Conservation (phyloP, 2,888 invertebrate species). For the Drosophila fungiperda region DNA sequence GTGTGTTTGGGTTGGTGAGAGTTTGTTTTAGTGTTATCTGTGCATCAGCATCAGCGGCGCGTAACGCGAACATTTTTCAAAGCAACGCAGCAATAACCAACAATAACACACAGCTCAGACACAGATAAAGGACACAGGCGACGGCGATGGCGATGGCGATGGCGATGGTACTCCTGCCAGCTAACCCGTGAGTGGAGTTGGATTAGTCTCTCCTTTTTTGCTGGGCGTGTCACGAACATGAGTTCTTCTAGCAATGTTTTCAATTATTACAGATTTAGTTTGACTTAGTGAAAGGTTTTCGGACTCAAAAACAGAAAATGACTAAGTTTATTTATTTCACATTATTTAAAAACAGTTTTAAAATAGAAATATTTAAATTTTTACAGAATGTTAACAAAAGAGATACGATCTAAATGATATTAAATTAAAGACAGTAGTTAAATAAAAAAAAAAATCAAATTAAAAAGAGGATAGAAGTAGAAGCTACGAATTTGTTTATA, state of each 20-base stretch:
- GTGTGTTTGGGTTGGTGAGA: slow-evolving; percentile 2
- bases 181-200: slow-evolving; percentile 5
- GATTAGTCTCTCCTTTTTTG: neutral
- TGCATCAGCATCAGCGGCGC: slow-evolving; percentile 70
- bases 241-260: neutral
- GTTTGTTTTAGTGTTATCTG: slow-evolving; percentile 68
- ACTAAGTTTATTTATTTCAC: neutral
- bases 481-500: neutral
- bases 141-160: neutral
- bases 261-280: neutral
- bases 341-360: neutral
- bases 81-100: slow-evolving; percentile 54
- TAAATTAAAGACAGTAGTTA: too few relatives aligned
- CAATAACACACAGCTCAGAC: slow-evolving; percentile 30
- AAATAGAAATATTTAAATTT: neutral
- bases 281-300: neutral
- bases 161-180: slow-evolving; percentile 1
- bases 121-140: slow-evolving; percentile 22
- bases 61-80: slow-evolving; percentile 65
- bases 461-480: neutral
- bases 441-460: too few relatives aligned
- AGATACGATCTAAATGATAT: too few relatives aligned
- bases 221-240: neutral
- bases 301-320: neutral
- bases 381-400: too few relatives aligned